Percentiles rank a stretch among this genome's conserved stretches.
These are phyloP conservation scores for Lepus europaeus DNA, from an alignment of 2,113 vertebrate genomes.

Conservation along the genomic window DNA sequence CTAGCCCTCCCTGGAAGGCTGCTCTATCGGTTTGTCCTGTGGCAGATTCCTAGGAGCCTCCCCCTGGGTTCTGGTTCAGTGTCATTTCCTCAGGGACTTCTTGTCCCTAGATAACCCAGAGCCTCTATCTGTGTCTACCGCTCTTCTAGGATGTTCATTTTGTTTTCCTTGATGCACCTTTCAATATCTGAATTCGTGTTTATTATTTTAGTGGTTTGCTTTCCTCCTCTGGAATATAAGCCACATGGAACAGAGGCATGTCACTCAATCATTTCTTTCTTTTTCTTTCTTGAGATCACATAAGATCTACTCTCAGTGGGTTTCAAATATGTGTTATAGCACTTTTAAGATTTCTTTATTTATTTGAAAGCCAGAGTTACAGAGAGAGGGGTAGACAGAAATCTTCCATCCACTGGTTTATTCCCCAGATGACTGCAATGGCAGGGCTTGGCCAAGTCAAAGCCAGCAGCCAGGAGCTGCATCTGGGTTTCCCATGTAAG, in stretches of 20 bases:
- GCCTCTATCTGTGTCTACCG: neutral
- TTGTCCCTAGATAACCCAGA: too few relatives aligned
- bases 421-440: too few relatives aligned
- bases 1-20: neutral
- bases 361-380: too few relatives aligned
- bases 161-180: neutral
- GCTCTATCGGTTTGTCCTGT: neutral
- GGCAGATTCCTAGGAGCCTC: neutral
- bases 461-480: too few relatives aligned
- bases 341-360: neutral
- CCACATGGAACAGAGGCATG: neutral
- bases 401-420: too few relatives aligned
- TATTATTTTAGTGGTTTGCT: neutral
- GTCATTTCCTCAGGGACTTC: neutral
- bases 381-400: too few relatives aligned
- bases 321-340: neutral
- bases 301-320: neutral
- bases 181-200: neutral
- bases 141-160: neutral
- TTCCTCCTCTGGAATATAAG: neutral
- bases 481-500: too few relatives aligned
- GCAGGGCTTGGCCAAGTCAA: too few relatives aligned
- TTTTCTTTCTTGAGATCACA: neutral
- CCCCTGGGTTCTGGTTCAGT: neutral
- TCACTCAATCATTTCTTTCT: neutral